Conservation (phyloP, 2,797 vertebrate species). For the Galaxias olidus region DNA sequence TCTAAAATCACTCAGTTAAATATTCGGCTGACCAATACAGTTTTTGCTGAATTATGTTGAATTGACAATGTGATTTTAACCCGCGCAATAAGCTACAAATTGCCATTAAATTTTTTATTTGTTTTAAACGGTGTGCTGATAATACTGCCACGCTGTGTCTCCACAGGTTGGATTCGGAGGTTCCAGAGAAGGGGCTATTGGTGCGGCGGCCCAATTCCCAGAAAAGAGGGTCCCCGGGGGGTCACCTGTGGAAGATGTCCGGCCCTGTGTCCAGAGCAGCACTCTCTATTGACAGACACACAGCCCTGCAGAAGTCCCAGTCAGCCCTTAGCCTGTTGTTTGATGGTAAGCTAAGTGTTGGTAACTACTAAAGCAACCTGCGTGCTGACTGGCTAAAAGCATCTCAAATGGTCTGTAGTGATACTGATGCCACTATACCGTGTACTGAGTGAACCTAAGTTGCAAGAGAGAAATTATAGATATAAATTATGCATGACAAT, state of each 20-base stretch:
- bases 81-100: not conserved
- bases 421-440: no score
- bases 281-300: constrained; percentile 35
- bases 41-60: no score
- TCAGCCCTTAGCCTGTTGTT: constrained; percentile 81
- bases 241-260: constrained; percentile 64
- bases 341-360: constrained; percentile 70
- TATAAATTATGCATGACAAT: no score
- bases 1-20: no score
- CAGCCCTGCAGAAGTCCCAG: constrained; percentile 77
- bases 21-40: no score
- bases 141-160: not conserved
- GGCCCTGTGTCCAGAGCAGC: constrained; percentile 49
- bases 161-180: constrained; percentile 20
- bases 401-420: no score
- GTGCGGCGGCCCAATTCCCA: constrained; percentile 41
- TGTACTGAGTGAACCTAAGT: no score
- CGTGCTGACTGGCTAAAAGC: no score
- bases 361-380: not conserved
- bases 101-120: not conserved
- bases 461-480: no score
- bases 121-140: not conserved
- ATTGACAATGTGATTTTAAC: not conserved
- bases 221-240: constrained; percentile 67
- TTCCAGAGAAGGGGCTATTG: constrained; percentile 32